A percentile compares a stretch with the other conserved stretches of the same genome.
These are phyloP conservation scores for Aleiodes sp. DNA, from an alignment of 1,140 invertebrate species.

Conservation along the genomic window DNA sequence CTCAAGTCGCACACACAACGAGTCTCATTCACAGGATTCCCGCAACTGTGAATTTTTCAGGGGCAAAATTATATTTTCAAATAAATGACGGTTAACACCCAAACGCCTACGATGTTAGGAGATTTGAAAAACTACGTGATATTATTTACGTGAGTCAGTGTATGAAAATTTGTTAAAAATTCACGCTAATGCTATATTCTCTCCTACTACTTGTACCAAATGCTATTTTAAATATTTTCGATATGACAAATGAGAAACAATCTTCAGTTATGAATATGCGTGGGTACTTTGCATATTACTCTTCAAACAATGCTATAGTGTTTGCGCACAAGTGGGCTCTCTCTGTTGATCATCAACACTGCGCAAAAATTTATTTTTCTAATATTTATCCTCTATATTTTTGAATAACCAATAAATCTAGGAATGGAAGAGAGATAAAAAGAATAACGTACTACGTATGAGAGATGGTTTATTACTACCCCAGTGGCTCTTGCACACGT, in stretches of 20 bases:
- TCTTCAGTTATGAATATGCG: not conserved
- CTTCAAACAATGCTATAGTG: not conserved
- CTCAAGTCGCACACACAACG: conserved; percentile 12
- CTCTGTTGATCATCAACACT: not conserved
- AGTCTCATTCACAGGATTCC: conserved; percentile 28
- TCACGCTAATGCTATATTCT: too few relatives aligned
- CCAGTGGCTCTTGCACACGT: not conserved
- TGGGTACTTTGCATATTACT: not conserved
- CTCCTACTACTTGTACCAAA: too few relatives aligned
- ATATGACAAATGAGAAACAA: not conserved
- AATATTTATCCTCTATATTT: not conserved
- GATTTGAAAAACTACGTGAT: too few relatives aligned
- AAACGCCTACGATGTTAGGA: not conserved
- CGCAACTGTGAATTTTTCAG: not conserved
- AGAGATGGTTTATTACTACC: too few relatives aligned
- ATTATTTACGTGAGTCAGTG: not conserved
- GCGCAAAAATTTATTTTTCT: not conserved
- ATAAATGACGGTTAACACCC: conserved; percentile 18
- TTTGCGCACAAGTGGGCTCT: conserved; percentile 1
- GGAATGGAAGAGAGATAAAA: too few relatives aligned
- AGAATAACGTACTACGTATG: too few relatives aligned
- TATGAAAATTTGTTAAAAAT: not conserved
- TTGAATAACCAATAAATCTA: too few relatives aligned
- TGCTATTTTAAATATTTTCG: conserved; percentile 4
- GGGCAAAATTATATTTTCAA: conserved; percentile 6